Evolutionary conservation across 2,797 vertebrate genomes (phyloP).

Genomic region (Florisuga fusca): DNA sequence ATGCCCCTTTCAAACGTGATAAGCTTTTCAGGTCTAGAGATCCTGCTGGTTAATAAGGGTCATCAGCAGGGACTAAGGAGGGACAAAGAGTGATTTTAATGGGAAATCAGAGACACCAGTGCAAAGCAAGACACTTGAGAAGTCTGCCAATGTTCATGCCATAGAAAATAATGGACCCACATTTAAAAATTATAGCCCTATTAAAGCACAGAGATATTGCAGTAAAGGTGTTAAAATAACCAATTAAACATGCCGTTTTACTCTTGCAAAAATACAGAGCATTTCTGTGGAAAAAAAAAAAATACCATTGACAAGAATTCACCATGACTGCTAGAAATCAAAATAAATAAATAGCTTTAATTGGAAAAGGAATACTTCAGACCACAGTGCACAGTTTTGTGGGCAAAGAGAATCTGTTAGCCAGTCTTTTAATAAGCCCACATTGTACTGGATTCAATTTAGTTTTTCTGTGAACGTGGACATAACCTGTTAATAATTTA

Average conservation of each 20-base stretch:
- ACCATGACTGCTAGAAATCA: conserved; percentile 28
- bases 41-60: conserved; percentile 31
- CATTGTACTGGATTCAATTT: conserved; percentile 41
- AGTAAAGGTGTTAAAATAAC: conserved; percentile 64
- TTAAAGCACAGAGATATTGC: conserved; percentile 25
- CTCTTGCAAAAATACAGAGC: conserved; percentile 50
- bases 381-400: conserved; percentile 40
- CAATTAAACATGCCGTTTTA: conserved; percentile 56
- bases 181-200: conserved; percentile 46
- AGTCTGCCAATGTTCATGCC: not conserved
- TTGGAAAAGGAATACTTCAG: conserved; percentile 61
- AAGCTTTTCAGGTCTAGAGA: conserved; percentile 21
- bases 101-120: conserved; percentile 40
- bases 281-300: conserved; percentile 53
- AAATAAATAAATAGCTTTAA: conserved; percentile 71
- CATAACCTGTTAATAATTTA: conserved; percentile 71
- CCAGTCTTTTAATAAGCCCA: conserved; percentile 56
- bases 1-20: not conserved
- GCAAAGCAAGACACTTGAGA: conserved; percentile 46
- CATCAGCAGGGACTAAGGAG: conserved; percentile 4
- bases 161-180: conserved; percentile 38
- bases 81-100: conserved; percentile 39
- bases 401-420: conserved; percentile 43
- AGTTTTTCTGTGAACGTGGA: conserved; percentile 53
- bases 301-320: conserved; percentile 7